phyloP scores from a whole-genome alignment of 1,140 invertebrate genomes.

The Monochamus saltuarius region DNA sequence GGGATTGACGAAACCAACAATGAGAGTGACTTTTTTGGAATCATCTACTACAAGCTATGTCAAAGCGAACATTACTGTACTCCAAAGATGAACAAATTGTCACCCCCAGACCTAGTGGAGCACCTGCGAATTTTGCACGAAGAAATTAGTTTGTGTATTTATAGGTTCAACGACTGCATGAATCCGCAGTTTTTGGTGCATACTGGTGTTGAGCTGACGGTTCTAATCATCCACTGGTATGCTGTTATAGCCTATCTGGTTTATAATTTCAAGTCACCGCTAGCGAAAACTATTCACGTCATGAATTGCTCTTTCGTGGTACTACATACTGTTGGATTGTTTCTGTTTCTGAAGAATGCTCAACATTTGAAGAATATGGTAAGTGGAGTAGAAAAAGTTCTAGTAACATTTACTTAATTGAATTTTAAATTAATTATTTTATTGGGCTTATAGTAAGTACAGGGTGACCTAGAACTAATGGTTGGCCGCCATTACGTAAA shows the following conservation, averaged over 20 bases:
- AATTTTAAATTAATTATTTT: too few species aligned
- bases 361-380: constrained; percentile 41
- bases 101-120: constrained; percentile 35
- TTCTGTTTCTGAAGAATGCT: constrained; percentile 40
- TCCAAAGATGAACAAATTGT: constrained; percentile 19
- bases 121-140: constrained; percentile 42
- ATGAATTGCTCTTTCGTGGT: constrained; percentile 40
- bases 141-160: constrained; percentile 41
- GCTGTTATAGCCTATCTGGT: constrained; percentile 43
- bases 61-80: constrained; percentile 29
- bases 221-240: constrained; percentile 46
- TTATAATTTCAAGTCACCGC: constrained; percentile 30
- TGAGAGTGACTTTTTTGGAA: constrained; percentile 32
- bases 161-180: constrained; percentile 38
- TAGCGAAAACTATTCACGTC: constrained; percentile 38
- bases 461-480: too few species aligned
- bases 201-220: constrained; percentile 38
- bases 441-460: too few species aligned
- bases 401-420: too few species aligned
- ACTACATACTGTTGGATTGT: constrained; percentile 38
- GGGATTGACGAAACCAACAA: constrained; percentile 40
- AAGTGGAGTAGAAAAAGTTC: constrained; percentile 21
- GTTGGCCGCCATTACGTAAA: too few species aligned
- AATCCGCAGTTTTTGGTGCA: constrained; percentile 44
- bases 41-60: constrained; percentile 40